phyloP scores from a whole-genome alignment of 1,140 invertebrate species.

The Pissodes strobi region DNA sequence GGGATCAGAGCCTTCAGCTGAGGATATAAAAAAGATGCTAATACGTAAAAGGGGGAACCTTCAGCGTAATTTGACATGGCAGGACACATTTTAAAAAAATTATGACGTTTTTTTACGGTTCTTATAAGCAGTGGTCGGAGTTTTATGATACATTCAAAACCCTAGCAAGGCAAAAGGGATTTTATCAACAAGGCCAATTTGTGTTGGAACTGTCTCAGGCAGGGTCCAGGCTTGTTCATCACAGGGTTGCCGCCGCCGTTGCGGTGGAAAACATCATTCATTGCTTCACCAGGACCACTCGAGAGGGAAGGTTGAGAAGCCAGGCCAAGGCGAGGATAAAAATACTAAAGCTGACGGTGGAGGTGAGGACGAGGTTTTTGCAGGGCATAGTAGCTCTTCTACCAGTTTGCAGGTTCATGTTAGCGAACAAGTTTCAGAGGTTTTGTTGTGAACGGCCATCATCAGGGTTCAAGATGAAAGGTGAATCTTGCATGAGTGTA shows the following conservation, averaged over 20 bases:
- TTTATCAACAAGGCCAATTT: background rate
- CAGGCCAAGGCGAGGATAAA: background rate
- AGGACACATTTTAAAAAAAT: too few species aligned
- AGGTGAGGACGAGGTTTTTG: background rate
- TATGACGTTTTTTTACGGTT: too few species aligned
- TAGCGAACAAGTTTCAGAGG: background rate
- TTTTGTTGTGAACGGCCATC: background rate
- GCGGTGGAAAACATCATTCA: background rate
- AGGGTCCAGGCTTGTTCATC: background rate
- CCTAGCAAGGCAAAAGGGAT: too few species aligned
- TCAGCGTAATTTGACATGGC: too few species aligned
- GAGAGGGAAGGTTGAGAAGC: background rate
- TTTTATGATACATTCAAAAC: slow-evolving; percentile 34
- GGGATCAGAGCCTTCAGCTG: too few species aligned
- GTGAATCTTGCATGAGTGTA: background rate
- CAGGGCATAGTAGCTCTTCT: background rate
- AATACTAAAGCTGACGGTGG: background rate
- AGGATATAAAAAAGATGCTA: too few species aligned
- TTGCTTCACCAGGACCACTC: background rate
- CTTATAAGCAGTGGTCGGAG: slow-evolving; percentile 33
- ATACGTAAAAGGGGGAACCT: too few species aligned
- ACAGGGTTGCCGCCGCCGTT: background rate
- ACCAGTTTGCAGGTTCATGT: background rate
- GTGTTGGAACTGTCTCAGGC: background rate
- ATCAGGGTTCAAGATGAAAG: background rate